Evolutionary conservation across 1,140 invertebrate genomes (phyloP).

Genomic region (Tribolium madens): DNA sequence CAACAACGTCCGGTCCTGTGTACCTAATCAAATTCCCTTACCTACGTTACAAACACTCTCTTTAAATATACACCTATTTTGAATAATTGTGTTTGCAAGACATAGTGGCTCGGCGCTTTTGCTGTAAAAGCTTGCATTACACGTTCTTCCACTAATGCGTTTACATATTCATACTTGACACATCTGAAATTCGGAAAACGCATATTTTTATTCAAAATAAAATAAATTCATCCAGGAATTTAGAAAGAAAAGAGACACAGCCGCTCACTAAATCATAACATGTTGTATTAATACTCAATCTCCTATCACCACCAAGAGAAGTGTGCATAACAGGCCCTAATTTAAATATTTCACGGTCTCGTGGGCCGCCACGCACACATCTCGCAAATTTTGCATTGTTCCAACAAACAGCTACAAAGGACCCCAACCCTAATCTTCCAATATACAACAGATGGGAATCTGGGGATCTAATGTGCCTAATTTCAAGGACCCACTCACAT

Average conservation of each 20-base stretch:
- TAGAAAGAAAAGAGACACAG: conserved; percentile 38
- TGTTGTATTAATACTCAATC: conserved; percentile 52
- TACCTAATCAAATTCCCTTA: conserved; percentile 31
- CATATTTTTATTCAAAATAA: conserved; percentile 14
- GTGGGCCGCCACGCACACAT: conserved; percentile 51
- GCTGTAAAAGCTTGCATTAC: conserved; percentile 51
- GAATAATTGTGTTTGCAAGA: conserved; percentile 52
- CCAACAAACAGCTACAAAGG: conserved; percentile 28
- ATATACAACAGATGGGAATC: conserved; percentile 16
- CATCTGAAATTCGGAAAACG: conserved; percentile 20
- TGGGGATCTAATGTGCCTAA: conserved; percentile 6
- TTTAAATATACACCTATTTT: conserved; percentile 49
- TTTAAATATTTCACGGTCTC: conserved; percentile 60
- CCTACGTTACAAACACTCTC: conserved; percentile 42
- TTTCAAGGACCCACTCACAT: background rate
- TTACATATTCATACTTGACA: conserved; percentile 51
- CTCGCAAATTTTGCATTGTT: conserved; percentile 43
- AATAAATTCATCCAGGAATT: conserved; percentile 16
- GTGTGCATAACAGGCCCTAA: conserved; percentile 58
- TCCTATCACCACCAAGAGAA: conserved; percentile 56
- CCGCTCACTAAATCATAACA: conserved; percentile 54
- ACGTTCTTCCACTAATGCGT: conserved; percentile 48
- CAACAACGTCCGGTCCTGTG: conserved; percentile 24
- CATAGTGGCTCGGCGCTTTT: conserved; percentile 47
- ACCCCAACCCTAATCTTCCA: conserved; percentile 19